A percentile compares a stretch with the other conserved stretches of the same genome.
Conservation (phyloP, 1,140 invertebrate species). For the Helicorthomorpha holstii region DNA sequence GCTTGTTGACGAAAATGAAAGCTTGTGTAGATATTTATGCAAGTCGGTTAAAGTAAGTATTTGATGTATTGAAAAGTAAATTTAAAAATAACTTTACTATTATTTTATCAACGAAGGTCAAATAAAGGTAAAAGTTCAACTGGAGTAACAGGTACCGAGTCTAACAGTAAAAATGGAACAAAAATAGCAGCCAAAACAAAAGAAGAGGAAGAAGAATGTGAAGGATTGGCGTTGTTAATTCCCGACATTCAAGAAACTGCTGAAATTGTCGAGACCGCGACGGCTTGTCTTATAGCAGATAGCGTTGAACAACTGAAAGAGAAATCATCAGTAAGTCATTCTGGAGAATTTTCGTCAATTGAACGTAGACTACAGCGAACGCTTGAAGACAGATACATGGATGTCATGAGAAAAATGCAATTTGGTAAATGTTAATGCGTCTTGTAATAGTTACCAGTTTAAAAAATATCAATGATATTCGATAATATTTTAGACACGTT, state of each 20-base stretch:
- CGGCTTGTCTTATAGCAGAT: slow-evolving; percentile 27
- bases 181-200: too few relatives aligned
- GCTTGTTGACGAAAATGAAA: slow-evolving; percentile 67
- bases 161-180: too few relatives aligned
- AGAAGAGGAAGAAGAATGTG: slow-evolving; percentile 62
- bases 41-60: slow-evolving; percentile 50
- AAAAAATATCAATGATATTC: too few relatives aligned
- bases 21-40: slow-evolving; percentile 80
- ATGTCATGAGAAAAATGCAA: slow-evolving; percentile 70
- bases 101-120: neutral
- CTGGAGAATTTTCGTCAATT: neutral
- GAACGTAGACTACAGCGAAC: slow-evolving; percentile 6
- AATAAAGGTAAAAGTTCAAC: neutral
- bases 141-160: too few relatives aligned
- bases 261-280: slow-evolving; percentile 45
- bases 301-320: neutral
- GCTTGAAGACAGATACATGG: slow-evolving; percentile 49
- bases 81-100: neutral
- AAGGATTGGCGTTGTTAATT: slow-evolving; percentile 68
- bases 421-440: slow-evolving; percentile 43
- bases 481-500: slow-evolving; percentile 48
- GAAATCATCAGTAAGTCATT: neutral
- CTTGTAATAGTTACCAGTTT: neutral
- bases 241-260: slow-evolving; percentile 72
- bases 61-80: neutral